These are phyloP conservation scores for Porphyrio hochstetteri DNA, from an alignment of 2,113 vertebrate genomes.

Conservation along the genomic window DNA sequence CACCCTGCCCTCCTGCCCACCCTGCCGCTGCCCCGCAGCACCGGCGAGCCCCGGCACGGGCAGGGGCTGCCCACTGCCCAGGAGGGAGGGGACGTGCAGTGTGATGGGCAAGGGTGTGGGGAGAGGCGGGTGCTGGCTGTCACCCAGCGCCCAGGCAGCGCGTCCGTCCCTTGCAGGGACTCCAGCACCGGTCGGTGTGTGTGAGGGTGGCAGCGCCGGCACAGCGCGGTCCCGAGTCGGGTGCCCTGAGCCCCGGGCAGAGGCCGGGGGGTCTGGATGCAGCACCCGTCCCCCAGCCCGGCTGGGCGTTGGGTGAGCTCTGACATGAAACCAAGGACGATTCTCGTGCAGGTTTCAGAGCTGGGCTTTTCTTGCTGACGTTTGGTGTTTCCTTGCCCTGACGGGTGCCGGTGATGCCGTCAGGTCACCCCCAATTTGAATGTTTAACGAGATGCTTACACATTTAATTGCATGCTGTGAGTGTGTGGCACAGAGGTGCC, in stretches of 20 bases:
- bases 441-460: neutral
- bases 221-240: rapidly evolving
- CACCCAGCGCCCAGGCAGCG: rapidly evolving
- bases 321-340: rapidly evolving
- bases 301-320: rapidly evolving
- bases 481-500: rapidly evolving
- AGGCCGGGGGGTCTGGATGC: neutral
- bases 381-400: neutral
- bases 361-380: neutral
- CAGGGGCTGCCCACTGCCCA: rapidly evolving
- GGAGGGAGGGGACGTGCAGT: rapidly evolving
- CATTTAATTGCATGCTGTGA: neutral
- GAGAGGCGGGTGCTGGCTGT: rapidly evolving
- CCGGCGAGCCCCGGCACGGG: rapidly evolving
- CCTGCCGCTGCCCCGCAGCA: neutral
- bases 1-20: neutral
- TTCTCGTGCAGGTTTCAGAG: rapidly evolving
- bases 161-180: rapidly evolving
- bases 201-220: rapidly evolving
- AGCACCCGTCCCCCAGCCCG: neutral
- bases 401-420: rapidly evolving
- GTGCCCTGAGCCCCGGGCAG: neutral
- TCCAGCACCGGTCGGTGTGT: rapidly evolving
- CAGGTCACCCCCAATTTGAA: neutral
- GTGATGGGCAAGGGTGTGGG: rapidly evolving